These are phyloP conservation scores for Clusia tigrina DNA, from an alignment of 2,888 invertebrate genomes.

Conservation along the genomic window DNA sequence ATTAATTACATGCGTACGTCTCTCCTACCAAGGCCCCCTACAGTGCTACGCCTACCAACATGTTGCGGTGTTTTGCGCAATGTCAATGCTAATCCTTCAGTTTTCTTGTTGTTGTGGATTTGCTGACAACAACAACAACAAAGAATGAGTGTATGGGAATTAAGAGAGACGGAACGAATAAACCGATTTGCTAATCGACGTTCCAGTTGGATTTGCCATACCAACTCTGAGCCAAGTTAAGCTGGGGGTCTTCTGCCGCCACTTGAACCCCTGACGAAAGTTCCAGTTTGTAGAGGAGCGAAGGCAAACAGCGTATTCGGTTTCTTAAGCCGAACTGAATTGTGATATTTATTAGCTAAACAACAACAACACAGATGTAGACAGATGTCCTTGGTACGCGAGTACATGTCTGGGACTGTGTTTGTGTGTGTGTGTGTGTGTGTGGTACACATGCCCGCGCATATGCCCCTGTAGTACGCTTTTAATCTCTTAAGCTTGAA, in stretches of 20 bases:
- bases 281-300: neutral
- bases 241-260: neutral
- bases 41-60: conserved; percentile 11
- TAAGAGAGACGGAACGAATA: neutral
- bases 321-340: conserved; percentile 3
- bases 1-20: too few species aligned
- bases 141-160: neutral
- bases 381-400: neutral
- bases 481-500: too few species aligned
- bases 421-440: too few species aligned
- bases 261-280: neutral
- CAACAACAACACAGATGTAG: neutral
- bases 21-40: too few species aligned
- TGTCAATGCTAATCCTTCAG: too few species aligned
- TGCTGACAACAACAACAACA: too few species aligned
- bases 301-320: neutral
- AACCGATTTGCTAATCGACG: neutral
- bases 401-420: too few species aligned
- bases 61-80: too few species aligned
- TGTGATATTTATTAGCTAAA: conserved; percentile 1
- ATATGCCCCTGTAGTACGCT: too few species aligned
- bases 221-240: neutral
- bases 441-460: too few species aligned
- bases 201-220: neutral
- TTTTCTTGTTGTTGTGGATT: too few species aligned